Conservation (phyloP, 2,113 vertebrate species). For the Onychostruthus taczanowskii region DNA sequence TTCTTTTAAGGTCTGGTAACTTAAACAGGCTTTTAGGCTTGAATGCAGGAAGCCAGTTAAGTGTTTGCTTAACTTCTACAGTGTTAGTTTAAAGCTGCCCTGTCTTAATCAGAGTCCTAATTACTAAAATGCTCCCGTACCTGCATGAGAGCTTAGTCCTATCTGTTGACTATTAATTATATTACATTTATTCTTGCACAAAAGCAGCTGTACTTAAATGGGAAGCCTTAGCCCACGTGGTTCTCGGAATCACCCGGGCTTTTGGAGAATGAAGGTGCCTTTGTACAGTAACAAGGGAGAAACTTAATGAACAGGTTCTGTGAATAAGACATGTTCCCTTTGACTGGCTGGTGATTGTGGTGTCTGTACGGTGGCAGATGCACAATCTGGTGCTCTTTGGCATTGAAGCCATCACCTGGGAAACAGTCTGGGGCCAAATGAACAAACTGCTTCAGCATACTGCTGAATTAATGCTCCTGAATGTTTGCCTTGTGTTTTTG, state of each 20-base stretch:
- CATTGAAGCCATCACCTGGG: background rate
- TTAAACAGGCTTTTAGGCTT: background rate
- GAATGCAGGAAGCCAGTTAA: background rate
- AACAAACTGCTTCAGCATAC: background rate
- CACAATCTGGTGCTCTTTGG: background rate
- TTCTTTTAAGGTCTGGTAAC: background rate
- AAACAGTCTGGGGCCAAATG: background rate
- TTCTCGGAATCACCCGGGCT: background rate
- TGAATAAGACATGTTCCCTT: background rate
- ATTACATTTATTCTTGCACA: background rate
- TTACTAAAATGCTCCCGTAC: background rate
- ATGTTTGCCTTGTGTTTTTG: background rate
- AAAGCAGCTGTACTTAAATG: background rate
- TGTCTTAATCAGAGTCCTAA: background rate
- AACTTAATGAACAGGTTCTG: background rate
- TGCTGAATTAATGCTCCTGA: background rate
- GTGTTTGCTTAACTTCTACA: background rate
- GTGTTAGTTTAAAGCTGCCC: background rate
- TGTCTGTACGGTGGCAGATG: background rate
- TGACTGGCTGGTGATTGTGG: background rate
- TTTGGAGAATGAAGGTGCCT: background rate
- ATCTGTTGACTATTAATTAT: background rate
- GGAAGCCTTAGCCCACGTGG: background rate
- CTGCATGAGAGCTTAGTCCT: background rate
- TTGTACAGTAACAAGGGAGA: background rate